Base-by-base conservation (phyloP, 2,113 vertebrate genomes). In the Sinocyclocheilus rhinocerous region DNA sequence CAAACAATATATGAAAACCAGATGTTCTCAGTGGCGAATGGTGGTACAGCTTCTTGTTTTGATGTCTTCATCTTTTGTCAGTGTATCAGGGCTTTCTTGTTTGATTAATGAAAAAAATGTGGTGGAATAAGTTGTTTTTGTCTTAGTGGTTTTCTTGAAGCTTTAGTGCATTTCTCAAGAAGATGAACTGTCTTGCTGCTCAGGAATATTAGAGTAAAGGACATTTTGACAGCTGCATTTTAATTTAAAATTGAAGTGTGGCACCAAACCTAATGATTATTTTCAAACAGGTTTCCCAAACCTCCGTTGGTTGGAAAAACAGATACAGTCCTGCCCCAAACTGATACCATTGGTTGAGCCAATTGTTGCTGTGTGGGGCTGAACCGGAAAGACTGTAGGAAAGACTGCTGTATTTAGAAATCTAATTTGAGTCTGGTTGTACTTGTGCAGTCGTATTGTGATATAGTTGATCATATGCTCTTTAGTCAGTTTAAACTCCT, bases 401-500 rank as follows among this genome's bases (percentile, higher is more conserved):
- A 73, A 45, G 4, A n/a, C 2, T 10, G 59, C 15, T n/a, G 59
- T 24, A 63, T 73, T 73, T 73, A 73, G 9, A 73, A n/a, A 12
- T 42, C 36, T 42, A 42, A 70, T 70, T 36, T 70, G 33, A 42
- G 36, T n/a, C 20, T 45, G 39, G 18, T 6, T 73, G 76, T 29
- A 11, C 16, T 77, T 77, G 15, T 2, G 16, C 52, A 59, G 11
- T 39, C 52, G 13, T 36, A 77, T 57, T 78, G 26, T 12, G 52
- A 22, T 39, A 36, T n/a, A n/a, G 52, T 10, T 59, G 52, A 78
- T 59, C 76, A 39, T 39, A 78, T 59, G 76, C 29, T 78, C 29
- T 42, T 80, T 63, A 80, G 77, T 80, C 77, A 63, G 20, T 59
- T 20, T 50, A 42, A 61, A 26, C 75, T 45, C 55, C 72, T 63